These are phyloP conservation scores for Muscicapa comitata DNA, from an alignment of 2,797 vertebrate genomes.

Conservation along the genomic window DNA sequence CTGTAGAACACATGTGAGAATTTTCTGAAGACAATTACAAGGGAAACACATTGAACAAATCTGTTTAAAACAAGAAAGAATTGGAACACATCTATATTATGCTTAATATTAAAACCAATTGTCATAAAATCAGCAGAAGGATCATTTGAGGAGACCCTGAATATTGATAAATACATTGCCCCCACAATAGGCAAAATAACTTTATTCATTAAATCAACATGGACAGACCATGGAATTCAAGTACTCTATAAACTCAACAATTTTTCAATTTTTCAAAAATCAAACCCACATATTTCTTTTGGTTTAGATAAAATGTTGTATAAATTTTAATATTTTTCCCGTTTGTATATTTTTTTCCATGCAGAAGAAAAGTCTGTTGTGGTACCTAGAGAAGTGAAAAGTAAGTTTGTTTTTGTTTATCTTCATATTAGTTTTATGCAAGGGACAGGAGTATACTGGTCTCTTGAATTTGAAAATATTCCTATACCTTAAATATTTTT, in stretches of 20 bases:
- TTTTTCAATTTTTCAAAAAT: neutral
- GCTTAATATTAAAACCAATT: neutral
- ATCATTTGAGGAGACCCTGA: neutral
- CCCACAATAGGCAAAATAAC: neutral
- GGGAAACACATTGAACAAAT: neutral
- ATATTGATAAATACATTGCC: neutral
- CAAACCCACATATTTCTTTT: neutral
- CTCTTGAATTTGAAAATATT: constrained; percentile 1
- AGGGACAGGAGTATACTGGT: constrained; percentile 8
- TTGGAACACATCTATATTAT: neutral
- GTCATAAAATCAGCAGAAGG: neutral
- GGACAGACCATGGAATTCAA: neutral
- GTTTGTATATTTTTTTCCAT: constrained; percentile 3
- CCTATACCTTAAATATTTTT: neutral
- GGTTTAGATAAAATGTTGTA: neutral
- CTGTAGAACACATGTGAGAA: neutral
- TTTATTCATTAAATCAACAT: neutral
- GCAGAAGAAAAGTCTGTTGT: constrained; percentile 54
- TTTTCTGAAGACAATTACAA: neutral
- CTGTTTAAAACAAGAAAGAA: neutral
- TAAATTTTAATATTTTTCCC: neutral
- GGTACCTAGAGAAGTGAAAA: constrained; percentile 43
- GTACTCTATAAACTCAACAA: neutral
- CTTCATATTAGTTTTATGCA: constrained; percentile 42
- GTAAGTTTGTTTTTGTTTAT: constrained; percentile 3